These are phyloP conservation scores for Ptiloglossa arizonensis DNA, from an alignment of 1,140 invertebrate genomes.

Conservation along the genomic window DNA sequence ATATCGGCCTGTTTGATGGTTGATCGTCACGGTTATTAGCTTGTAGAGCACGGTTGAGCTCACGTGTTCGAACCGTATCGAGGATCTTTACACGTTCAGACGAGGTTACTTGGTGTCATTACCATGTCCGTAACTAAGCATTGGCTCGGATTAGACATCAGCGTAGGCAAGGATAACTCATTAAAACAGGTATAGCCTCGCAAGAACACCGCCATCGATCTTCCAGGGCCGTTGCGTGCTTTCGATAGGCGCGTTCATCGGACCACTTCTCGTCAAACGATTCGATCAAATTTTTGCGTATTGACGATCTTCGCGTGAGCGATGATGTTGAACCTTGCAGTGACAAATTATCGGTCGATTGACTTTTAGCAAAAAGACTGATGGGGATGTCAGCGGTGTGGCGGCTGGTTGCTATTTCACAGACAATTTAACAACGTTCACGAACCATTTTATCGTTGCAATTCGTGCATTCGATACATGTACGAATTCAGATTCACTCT, in stretches of 20 bases:
- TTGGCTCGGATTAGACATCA: slow-evolving; percentile 44
- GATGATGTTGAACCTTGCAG: slow-evolving; percentile 13
- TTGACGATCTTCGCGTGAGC: slow-evolving; percentile 22
- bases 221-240: slow-evolving; percentile 13
- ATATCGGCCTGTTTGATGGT: not conserved
- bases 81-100: slow-evolving; percentile 58
- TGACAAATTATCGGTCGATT: slow-evolving; percentile 61
- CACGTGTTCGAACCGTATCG: slow-evolving; percentile 54
- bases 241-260: slow-evolving; percentile 42
- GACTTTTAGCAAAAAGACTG: slow-evolving; percentile 28
- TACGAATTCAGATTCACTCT: no score
- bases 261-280: slow-evolving; percentile 38
- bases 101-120: slow-evolving; percentile 60
- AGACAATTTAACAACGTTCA: slow-evolving; percentile 7
- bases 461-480: no score
- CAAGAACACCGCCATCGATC: slow-evolving; percentile 16
- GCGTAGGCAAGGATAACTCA: slow-evolving; percentile 6
- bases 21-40: not conserved
- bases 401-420: slow-evolving; percentile 17
- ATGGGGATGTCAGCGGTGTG: not conserved
- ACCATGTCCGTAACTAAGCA: slow-evolving; percentile 60
- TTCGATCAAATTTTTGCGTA: slow-evolving; percentile 54
- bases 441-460: not conserved
- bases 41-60: slow-evolving; percentile 25
- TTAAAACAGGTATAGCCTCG: slow-evolving; percentile 43